A percentile compares a stretch with the other conserved stretches of the same genome.
phyloP scores from a whole-genome alignment of 2,797 vertebrate species.

The Diceros bicornis region DNA sequence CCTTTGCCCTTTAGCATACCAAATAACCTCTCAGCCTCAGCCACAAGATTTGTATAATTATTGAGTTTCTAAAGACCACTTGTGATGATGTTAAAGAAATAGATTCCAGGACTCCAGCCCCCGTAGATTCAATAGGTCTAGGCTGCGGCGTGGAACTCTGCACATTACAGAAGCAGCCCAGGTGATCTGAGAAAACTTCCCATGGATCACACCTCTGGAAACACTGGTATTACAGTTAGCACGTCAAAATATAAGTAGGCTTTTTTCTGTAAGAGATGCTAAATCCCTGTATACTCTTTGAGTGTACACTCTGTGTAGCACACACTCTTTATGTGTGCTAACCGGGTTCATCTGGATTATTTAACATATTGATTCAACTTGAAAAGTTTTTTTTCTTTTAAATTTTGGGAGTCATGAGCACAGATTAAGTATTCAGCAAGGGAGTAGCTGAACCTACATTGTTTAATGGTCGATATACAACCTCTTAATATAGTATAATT shows the following conservation, averaged over 20 bases:
- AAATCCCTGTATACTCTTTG: background rate
- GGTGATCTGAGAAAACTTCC: background rate
- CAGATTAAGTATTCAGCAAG: slow-evolving; percentile 7
- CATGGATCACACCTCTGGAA: background rate
- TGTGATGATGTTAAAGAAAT: background rate
- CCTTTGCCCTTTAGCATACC: background rate
- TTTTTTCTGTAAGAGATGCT: background rate
- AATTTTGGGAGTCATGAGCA: background rate
- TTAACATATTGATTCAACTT: background rate
- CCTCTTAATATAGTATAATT: background rate
- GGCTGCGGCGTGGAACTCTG: background rate
- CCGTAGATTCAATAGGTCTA: background rate
- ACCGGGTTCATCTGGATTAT: background rate
- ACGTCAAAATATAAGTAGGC: background rate
- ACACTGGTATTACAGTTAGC: background rate
- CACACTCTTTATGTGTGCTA: background rate
- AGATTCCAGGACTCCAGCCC: background rate
- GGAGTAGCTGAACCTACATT: background rate
- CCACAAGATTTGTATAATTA: no score
- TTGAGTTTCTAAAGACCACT: background rate
- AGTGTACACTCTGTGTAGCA: background rate
- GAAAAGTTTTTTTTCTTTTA: background rate
- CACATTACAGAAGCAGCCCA: background rate
- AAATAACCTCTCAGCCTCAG: background rate
- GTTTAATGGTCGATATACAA: background rate